Conservation (phyloP, 2,797 vertebrate species). For the Micromesistius poutassou region DNA sequence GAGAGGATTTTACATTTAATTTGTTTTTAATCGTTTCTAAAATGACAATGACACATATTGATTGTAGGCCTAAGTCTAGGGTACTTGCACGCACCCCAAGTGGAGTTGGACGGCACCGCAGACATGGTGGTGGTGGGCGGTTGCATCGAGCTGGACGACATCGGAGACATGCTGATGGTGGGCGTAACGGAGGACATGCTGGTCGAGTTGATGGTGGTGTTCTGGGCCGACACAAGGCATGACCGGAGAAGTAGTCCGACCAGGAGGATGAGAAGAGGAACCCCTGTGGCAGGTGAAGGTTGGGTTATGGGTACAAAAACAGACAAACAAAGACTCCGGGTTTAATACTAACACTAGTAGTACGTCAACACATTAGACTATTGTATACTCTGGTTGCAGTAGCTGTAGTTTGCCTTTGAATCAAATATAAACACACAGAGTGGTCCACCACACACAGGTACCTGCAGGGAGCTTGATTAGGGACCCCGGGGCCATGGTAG, state of each 20-base stretch:
- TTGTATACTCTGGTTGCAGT: neutral
- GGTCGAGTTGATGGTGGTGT: neutral
- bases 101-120: neutral
- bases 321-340: neutral
- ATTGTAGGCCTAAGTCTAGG: neutral
- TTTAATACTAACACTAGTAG: neutral
- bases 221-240: neutral
- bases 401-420: too few species aligned
- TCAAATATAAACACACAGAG: neutral
- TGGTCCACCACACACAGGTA: neutral
- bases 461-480: neutral
- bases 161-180: neutral
- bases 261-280: neutral
- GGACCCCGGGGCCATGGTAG: neutral
- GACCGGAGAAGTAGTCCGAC: neutral
- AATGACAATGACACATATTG: neutral
- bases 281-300: neutral
- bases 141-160: neutral
- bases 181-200: neutral
- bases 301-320: neutral
- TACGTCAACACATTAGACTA: neutral
- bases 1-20: neutral
- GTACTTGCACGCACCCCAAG: neutral
- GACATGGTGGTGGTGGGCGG: neutral
- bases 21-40: neutral